Percentiles rank a stretch among this genome's conserved stretches.
Evolutionary conservation across 2,797 vertebrate species (phyloP).

Genomic region (Leontocebus nigricollis): DNA sequence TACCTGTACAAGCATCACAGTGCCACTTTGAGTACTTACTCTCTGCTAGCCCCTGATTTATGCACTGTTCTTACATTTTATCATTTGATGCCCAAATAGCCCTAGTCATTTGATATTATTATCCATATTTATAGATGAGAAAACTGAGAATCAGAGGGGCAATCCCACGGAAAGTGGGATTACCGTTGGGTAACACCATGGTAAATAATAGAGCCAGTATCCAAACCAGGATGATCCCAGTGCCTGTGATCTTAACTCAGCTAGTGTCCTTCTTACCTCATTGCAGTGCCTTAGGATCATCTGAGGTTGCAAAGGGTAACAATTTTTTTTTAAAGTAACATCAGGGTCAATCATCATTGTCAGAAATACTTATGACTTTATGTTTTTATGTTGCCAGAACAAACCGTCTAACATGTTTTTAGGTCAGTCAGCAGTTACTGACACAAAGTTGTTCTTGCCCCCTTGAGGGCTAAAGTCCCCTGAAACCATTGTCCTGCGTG

Average conservation of each 20-base stretch:
- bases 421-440: neutral
- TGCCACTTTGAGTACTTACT: accelerated
- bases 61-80: neutral
- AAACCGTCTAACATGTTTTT: neutral
- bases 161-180: neutral
- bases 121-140: neutral
- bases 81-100: neutral
- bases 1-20: neutral
- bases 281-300: too few species aligned
- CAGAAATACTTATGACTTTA: neutral
- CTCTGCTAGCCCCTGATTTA: neutral
- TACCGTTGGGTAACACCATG: too few species aligned
- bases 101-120: neutral
- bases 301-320: neutral
- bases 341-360: neutral
- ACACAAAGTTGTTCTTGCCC: neutral
- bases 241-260: neutral
- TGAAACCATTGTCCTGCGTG: neutral
- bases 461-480: neutral
- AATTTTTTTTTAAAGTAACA: neutral
- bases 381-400: neutral
- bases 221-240: neutral
- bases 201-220: neutral
- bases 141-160: neutral
- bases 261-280: neutral